Evolutionary conservation across 1,140 invertebrate species (phyloP), one percentile per base, ranked within the genome.

Genomic region (Zaprionus gabonicus): DNA sequence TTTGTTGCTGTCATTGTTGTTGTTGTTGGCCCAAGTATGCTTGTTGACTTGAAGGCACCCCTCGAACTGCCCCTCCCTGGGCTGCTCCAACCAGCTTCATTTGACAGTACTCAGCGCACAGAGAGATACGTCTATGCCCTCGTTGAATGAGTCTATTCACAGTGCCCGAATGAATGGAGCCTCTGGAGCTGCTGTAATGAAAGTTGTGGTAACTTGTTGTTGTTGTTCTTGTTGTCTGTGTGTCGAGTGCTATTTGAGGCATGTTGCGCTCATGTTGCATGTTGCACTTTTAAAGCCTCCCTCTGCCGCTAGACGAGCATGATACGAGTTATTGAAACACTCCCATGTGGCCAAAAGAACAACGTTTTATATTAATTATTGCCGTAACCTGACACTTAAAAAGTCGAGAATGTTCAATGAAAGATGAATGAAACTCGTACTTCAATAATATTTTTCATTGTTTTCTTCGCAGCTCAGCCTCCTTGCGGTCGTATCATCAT

Each of bases 131-230:
- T 49, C 6, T 20, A 49, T 23, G 59, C 9, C n/a, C 13, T 44
- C 15, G n/a, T 46, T 58, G 31, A 53, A 60, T 74, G 69, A 36
- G 46, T 53, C 67, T 57, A 58, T 81, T 66, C 63, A 82, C 59
- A 60, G 70, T 34, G 67, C 55, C 79, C 60, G 69, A 81, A 75
- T 83, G 72, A 64, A 63, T 70, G 59, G 66, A 59, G 58, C 31
- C 75, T 49, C 44, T 55, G 46, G 56, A 58, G 67, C 71, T 84
- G 58, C 86, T 86, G 64, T 76, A 82, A 82, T 84, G 75, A 86
- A 86, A 84, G 78, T 82, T 86, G 75, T 69, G 63, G 71, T 58
- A 84, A 84, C 81, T 80, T 76, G 74, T 73, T 74, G 78, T 72
- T 53, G 12, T 53, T 44, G 2, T 23, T 23, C 2, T 23, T 23